Percentiles rank a stretch among this genome's conserved stretches.
Evolutionary conservation across 2,797 vertebrate species (phyloP).

Genomic region (Siniperca obscura): DNA sequence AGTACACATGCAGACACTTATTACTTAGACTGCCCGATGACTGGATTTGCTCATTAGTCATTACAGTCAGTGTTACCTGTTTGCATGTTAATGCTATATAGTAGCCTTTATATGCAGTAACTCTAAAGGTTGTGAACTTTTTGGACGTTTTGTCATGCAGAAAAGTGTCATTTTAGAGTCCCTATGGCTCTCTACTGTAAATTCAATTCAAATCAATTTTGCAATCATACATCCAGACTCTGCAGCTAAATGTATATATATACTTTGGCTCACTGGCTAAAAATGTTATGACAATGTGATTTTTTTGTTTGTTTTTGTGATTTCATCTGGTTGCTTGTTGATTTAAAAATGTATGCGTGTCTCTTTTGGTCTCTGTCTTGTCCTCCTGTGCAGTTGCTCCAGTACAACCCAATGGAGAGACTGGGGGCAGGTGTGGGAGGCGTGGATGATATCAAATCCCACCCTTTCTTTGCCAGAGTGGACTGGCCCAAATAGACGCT

Average conservation of each 20-base stretch:
- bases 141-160: neutral
- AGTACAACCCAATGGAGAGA: slow-evolving; percentile 95
- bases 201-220: neutral
- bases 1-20: neutral
- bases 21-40: neutral
- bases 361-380: slow-evolving; percentile 10
- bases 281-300: neutral
- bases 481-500: slow-evolving; percentile 88
- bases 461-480: slow-evolving; percentile 94
- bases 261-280: neutral
- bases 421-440: slow-evolving; percentile 94
- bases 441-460: slow-evolving; percentile 96
- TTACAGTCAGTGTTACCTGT: neutral
- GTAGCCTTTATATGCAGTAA: neutral
- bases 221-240: no score
- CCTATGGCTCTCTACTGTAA: neutral
- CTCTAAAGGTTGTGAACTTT: neutral
- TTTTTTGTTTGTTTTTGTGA: neutral
- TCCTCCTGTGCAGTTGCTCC: slow-evolving; percentile 88
- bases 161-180: neutral
- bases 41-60: neutral
- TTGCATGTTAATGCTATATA: no score
- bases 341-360: slow-evolving; percentile 7
- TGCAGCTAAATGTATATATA: neutral
- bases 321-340: neutral